These are phyloP conservation scores for Onychomys arenicola DNA, from an alignment of 2,797 vertebrate genomes.

Conservation along the genomic window DNA sequence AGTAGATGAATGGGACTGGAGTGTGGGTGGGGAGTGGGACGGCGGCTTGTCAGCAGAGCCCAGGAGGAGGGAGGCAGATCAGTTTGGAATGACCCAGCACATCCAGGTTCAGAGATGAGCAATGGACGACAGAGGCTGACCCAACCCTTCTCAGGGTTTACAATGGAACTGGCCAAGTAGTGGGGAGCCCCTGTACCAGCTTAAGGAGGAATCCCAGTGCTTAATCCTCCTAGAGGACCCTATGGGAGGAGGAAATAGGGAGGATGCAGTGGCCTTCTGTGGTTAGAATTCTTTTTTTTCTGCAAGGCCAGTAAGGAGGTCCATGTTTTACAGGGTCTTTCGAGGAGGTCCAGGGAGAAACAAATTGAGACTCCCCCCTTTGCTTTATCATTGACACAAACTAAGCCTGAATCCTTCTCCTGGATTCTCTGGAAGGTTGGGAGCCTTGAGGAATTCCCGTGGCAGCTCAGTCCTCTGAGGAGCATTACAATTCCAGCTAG, in stretches of 20 bases:
- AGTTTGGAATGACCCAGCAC: neutral
- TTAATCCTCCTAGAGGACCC: neutral
- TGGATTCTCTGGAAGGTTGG: neutral
- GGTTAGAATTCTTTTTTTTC: neutral
- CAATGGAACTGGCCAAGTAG: neutral
- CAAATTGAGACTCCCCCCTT: neutral
- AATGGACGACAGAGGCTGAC: neutral
- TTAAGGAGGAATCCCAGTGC: neutral
- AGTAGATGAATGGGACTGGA: fast-evolving
- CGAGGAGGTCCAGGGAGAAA: neutral
- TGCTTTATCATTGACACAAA: neutral
- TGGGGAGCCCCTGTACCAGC: neutral
- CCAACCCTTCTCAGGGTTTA: neutral
- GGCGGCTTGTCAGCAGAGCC: neutral
- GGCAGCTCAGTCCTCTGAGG: fast-evolving
- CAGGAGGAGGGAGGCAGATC: neutral
- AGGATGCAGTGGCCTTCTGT: neutral
- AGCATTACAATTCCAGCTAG: neutral
- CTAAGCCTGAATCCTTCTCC: neutral
- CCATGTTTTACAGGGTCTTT: neutral
- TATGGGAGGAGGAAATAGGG: neutral
- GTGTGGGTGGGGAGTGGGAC: fast-evolving
- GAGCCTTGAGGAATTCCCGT: neutral
- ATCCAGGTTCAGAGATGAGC: fast-evolving
- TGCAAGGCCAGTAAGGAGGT: fast-evolving